Evolutionary conservation across 2,797 vertebrate genomes (phyloP).

Genomic region (Trachops cirrhosus): DNA sequence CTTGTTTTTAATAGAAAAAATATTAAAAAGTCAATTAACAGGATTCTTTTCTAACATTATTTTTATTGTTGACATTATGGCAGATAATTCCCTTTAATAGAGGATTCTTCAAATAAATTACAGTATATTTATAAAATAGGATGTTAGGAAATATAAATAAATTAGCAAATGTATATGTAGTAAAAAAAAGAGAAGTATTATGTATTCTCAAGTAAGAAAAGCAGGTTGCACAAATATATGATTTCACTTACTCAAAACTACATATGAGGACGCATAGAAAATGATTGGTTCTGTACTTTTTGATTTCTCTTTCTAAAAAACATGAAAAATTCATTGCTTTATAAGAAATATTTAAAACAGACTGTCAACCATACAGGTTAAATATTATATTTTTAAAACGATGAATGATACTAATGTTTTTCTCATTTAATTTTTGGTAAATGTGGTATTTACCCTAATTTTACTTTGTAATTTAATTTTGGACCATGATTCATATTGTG

Average conservation of each 20-base stretch:
- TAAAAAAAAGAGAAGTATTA: background rate
- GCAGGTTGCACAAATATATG: background rate
- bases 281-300: background rate
- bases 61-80: too few species aligned
- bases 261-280: background rate
- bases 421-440: background rate
- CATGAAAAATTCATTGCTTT: background rate
- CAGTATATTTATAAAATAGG: background rate
- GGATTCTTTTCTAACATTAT: background rate
- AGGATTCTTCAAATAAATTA: background rate
- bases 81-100: background rate
- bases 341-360: background rate
- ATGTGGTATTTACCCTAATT: background rate
- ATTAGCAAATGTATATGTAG: background rate
- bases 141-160: background rate
- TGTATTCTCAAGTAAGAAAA: background rate
- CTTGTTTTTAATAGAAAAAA: background rate
- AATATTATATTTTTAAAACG: background rate
- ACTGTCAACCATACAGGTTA: background rate
- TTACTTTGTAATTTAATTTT: slow-evolving; percentile 23
- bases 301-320: background rate
- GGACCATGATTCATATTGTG: background rate
- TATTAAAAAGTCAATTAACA: background rate
- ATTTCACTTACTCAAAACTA: background rate
- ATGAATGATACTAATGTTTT: background rate